A percentile compares a stretch with the other conserved stretches of the same genome.
These are phyloP conservation scores for Lepus townsendii DNA, from an alignment of 2,797 vertebrate species.

Conservation along the genomic window DNA sequence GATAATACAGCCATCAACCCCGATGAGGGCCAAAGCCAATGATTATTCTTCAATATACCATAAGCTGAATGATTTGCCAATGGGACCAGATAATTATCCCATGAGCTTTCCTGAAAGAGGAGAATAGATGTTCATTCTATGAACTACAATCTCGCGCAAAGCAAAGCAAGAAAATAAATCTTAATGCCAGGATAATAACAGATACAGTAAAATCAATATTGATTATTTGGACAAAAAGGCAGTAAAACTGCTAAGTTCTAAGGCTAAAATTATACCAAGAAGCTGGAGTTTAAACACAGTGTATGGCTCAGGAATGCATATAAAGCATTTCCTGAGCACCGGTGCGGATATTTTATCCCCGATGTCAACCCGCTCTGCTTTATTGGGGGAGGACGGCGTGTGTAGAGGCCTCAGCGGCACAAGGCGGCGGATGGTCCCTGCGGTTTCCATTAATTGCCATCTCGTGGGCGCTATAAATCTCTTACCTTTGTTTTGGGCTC, in stretches of 20 bases:
- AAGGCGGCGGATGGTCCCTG: background rate
- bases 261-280: slow-evolving; percentile 66
- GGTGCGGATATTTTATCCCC: slow-evolving; percentile 61
- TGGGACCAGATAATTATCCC: slow-evolving; percentile 79
- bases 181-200: slow-evolving; percentile 79
- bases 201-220: slow-evolving; percentile 87
- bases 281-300: slow-evolving; percentile 54
- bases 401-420: slow-evolving; percentile 45
- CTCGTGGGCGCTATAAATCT: slow-evolving; percentile 63
- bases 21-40: slow-evolving; percentile 72
- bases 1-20: slow-evolving; percentile 65
- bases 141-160: slow-evolving; percentile 64
- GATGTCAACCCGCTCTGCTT: background rate
- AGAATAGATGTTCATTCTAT: slow-evolving; percentile 64
- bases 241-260: slow-evolving; percentile 71
- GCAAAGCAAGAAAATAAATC: slow-evolving; percentile 83
- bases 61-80: slow-evolving; percentile 31
- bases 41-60: slow-evolving; percentile 82
- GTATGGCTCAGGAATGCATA: slow-evolving; percentile 59
- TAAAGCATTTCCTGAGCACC: slow-evolving; percentile 59
- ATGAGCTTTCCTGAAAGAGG: slow-evolving; percentile 65
- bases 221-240: slow-evolving; percentile 86
- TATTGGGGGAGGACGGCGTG: background rate
- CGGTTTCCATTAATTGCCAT: slow-evolving; percentile 73
- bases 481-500: slow-evolving; percentile 66